These are phyloP conservation scores for Caradrina clavipalpis DNA, from an alignment of 2,888 invertebrate species.

Conservation along the genomic window DNA sequence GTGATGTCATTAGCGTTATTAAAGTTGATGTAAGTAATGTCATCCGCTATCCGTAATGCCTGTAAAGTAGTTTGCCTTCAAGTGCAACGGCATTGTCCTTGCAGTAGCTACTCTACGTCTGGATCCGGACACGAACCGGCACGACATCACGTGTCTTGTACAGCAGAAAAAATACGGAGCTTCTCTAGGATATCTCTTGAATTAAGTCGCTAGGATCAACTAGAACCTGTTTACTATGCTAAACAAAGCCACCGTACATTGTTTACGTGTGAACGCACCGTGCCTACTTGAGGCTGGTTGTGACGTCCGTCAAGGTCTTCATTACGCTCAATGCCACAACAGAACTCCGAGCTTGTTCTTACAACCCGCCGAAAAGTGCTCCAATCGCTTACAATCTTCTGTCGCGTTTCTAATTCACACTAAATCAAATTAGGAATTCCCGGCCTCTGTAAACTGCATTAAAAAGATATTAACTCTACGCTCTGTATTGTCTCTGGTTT, in stretches of 20 bases:
- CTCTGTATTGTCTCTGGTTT: constrained; percentile 74
- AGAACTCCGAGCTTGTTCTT: constrained; percentile 36
- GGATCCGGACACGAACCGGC: constrained; percentile 65
- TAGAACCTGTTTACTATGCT: constrained; percentile 75
- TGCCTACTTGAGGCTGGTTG: constrained; percentile 66
- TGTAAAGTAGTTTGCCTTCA: constrained; percentile 61
- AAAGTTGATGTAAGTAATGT: constrained; percentile 25
- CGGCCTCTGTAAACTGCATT: constrained; percentile 71
- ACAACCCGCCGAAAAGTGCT: constrained; percentile 15
- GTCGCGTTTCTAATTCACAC: constrained; percentile 33
- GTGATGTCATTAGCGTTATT: constrained; percentile 21
- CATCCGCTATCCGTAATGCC: constrained; percentile 22
- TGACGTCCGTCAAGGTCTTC: constrained; percentile 79
- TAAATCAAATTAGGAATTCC: constrained; percentile 70
- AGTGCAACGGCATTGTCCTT: constrained; percentile 67
- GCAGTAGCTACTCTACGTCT: constrained; percentile 33
- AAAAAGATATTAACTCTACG: constrained; percentile 70
- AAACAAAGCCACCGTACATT: constrained; percentile 71
- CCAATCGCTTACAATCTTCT: constrained; percentile 16
- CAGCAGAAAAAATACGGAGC: constrained; percentile 75
- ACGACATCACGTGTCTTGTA: constrained; percentile 64
- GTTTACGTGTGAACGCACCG: constrained; percentile 82
- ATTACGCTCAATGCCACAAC: constrained; percentile 74
- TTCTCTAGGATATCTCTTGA: constrained; percentile 80
- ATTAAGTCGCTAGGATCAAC: constrained; percentile 67